Base-by-base conservation (phyloP, 1,140 invertebrate species). In the Drosophila auraria region DNA sequence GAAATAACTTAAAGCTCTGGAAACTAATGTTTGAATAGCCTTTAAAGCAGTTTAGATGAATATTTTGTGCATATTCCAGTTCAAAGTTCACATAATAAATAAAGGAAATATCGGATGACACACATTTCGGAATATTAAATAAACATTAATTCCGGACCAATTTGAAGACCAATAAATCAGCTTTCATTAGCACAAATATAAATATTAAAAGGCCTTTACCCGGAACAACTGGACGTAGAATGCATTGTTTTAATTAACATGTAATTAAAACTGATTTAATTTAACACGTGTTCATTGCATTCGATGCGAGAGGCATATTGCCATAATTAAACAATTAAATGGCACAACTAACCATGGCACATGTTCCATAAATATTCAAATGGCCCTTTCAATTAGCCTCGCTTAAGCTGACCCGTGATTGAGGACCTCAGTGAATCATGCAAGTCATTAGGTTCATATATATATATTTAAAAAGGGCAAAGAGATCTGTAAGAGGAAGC, bases 241-340 rank as follows among this genome's bases (percentile, higher is more conserved):
- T 30, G 54, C 20, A 82, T 79, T 79, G 79, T 51, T 42, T 80
- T 58, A 80, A 87, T 87, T 82, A 66, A 77, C 64, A 51, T 72
- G 59, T 58, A 63, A 86, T 86, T 80, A 66, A 64, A 62, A 69
- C 45, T 53, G 63, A 73, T 61, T 84, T 70, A 17, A 70, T 76
- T 49, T 8, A 73, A 73, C 59, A 78, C 58, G 65, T 70, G 49
- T 78, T 59, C 36, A 80, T 63, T 56, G 57, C 23, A 51, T 73
- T 72, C 38, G 36, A 73, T 53, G 11, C 30, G n/a, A 60, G 38
- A 15, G 20, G 20, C 23, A 61, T 30, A 72, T 72, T 40, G 20
- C 44, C 72, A 50, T 72, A 72, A 73, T 73, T 82, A 63, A 78
- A 63, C 59, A 68, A 72, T 63, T 69, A 78, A 40, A 61, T 36